phyloP scores from a whole-genome alignment of 2,888 invertebrate species.

The Pristionchus fissidentatus region DNA sequence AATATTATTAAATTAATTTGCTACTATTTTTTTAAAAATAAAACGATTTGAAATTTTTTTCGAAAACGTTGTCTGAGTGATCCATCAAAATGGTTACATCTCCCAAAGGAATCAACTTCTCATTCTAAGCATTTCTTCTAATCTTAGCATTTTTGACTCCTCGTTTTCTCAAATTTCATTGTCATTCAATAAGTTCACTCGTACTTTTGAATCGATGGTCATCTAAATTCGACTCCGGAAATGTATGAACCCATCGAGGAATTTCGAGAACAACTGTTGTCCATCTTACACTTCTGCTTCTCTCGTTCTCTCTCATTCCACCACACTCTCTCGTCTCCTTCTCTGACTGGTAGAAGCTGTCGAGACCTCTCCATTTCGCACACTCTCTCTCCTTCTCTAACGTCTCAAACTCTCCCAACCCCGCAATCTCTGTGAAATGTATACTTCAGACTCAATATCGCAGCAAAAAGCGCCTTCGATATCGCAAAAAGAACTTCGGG shows the following conservation, averaged over 20 bases:
- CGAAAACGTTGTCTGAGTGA: not conserved
- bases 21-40: not conserved
- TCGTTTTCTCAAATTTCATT: not conserved
- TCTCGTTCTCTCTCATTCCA: conserved; percentile 13
- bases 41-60: not conserved
- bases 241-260: not conserved
- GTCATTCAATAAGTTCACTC: conserved; percentile 2
- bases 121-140: not conserved
- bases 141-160: not conserved
- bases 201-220: conserved; percentile 35
- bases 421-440: too few species aligned
- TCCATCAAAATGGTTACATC: too few species aligned
- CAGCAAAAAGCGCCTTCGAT: not conserved
- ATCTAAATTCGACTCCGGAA: not conserved
- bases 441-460: too few species aligned
- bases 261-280: conserved; percentile 41
- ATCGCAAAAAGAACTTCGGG: too few species aligned
- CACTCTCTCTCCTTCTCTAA: not conserved
- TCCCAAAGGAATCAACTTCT: too few species aligned
- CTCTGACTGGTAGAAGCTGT: conserved; percentile 6
- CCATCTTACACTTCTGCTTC: not conserved
- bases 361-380: not conserved
- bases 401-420: not conserved
- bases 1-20: not conserved
- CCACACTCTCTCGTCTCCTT: conserved; percentile 6